These are phyloP conservation scores for Dendrolimus kikuchii DNA, from an alignment of 1,140 invertebrate genomes.

Conservation along the genomic window DNA sequence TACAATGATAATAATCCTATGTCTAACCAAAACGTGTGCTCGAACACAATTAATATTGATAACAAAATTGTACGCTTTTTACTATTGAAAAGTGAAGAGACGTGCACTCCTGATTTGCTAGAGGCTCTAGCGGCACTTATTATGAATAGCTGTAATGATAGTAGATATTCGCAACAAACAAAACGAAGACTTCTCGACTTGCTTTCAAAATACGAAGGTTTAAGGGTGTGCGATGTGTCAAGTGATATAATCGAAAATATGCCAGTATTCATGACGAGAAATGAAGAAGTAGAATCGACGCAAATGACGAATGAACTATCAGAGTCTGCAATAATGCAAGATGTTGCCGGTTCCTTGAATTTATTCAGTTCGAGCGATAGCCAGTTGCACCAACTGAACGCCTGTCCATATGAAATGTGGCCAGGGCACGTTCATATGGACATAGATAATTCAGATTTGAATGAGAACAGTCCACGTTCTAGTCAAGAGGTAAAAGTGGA, in stretches of 20 bases:
- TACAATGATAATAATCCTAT: constrained; percentile 31
- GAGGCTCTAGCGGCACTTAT: constrained; percentile 48
- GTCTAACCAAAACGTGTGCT: constrained; percentile 24
- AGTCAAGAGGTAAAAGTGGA: constrained; percentile 62
- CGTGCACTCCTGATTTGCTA: constrained; percentile 54
- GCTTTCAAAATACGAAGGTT: constrained; percentile 57
- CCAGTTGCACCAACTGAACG: constrained; percentile 49
- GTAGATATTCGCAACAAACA: constrained; percentile 28
- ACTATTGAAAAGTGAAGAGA: constrained; percentile 49
- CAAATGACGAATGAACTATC: constrained; percentile 35
- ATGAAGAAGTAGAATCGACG: constrained; percentile 28
- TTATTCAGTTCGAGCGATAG: constrained; percentile 55
- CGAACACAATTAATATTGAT: constrained; percentile 41
- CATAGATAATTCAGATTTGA: constrained; percentile 35
- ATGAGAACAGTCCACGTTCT: constrained; percentile 43
- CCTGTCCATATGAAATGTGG: constrained; percentile 59
- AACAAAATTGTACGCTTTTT: constrained; percentile 65
- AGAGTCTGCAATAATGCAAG: constrained; percentile 52
- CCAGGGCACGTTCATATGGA: constrained; percentile 54
- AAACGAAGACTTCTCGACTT: constrained; percentile 46
- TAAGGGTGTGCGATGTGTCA: constrained; percentile 54
- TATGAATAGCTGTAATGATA: constrained; percentile 28
- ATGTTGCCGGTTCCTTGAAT: constrained; percentile 59
- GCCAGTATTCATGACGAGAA: constrained; percentile 32
- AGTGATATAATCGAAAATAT: constrained; percentile 60